A percentile compares a stretch with the other conserved stretches of the same genome.
Conservation (phyloP, 2,888 invertebrate species). For the Harpalus rufipes region DNA sequence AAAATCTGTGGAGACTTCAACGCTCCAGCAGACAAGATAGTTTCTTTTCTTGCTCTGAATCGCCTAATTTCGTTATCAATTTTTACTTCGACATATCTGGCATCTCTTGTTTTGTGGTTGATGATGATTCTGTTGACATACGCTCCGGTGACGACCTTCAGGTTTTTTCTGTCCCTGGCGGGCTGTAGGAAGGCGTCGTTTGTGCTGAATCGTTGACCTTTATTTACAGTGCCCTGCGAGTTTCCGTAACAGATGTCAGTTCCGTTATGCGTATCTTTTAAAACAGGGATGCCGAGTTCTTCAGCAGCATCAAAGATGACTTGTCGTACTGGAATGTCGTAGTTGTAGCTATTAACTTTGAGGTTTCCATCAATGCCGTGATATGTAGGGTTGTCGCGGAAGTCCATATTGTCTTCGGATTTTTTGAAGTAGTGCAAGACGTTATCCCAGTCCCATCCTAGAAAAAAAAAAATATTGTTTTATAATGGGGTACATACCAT, state of each 20-base stretch:
- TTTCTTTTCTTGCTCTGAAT: slow-evolving; percentile 78
- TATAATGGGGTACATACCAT: no score
- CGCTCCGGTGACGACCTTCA: slow-evolving; percentile 79
- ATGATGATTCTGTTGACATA: slow-evolving; percentile 80
- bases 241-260: slow-evolving; percentile 74
- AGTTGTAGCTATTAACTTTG: slow-evolving; percentile 61
- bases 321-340: slow-evolving; percentile 56
- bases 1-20: slow-evolving; percentile 83
- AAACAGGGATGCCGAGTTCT: slow-evolving; percentile 73
- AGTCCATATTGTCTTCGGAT: slow-evolving; percentile 66
- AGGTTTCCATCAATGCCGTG: slow-evolving; percentile 69
- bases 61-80: slow-evolving; percentile 70
- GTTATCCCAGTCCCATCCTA: slow-evolving; percentile 50
- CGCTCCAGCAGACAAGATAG: slow-evolving; percentile 82
- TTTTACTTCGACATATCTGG: slow-evolving; percentile 75
- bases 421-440: slow-evolving; percentile 56
- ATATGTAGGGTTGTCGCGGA: slow-evolving; percentile 55
- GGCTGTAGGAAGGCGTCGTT: slow-evolving; percentile 80
- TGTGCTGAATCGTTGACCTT: slow-evolving; percentile 79
- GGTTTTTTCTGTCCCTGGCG: slow-evolving; percentile 79
- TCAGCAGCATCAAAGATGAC: slow-evolving; percentile 67
- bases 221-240: slow-evolving; percentile 75
- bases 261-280: slow-evolving; percentile 74
- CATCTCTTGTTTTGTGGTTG: slow-evolving; percentile 71
- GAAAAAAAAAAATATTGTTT: not conserved